Conservation (phyloP, 2,113 vertebrate genomes). For the Oplegnathus fasciatus region DNA sequence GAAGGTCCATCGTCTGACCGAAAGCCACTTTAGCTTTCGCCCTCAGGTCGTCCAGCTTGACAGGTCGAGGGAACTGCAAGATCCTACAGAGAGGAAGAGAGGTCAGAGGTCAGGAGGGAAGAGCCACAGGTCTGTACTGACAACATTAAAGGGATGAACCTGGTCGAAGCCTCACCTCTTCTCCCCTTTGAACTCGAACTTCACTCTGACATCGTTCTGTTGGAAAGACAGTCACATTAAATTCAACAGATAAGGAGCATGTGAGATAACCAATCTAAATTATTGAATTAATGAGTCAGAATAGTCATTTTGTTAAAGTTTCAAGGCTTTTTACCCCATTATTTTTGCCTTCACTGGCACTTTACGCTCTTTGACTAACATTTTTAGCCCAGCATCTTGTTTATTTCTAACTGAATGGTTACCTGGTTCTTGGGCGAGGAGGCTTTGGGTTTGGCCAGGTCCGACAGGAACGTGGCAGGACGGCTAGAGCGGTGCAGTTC, state of each 20-base stretch:
- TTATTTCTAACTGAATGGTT: constrained; percentile 1
- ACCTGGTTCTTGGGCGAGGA: constrained; percentile 98
- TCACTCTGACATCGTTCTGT: constrained; percentile 97
- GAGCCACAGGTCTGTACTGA: background rate
- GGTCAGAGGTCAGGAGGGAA: constrained; percentile 29
- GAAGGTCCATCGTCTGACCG: constrained; percentile 96
- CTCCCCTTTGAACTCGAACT: constrained; percentile 99
- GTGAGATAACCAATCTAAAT: background rate
- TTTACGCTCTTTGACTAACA: no score
- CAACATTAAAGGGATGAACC: background rate
- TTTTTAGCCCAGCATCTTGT: background rate
- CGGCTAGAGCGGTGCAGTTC: constrained; percentile 96
- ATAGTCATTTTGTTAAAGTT: background rate
- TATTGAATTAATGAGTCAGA: background rate
- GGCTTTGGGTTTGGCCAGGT: constrained; percentile 91
- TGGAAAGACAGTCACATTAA: constrained; percentile 42
- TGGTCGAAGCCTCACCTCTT: constrained; percentile 89
- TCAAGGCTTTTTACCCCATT: no score
- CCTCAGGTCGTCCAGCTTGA: constrained; percentile 94
- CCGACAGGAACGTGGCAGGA: constrained; percentile 90
- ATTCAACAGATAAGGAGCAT: background rate
- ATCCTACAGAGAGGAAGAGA: constrained; percentile 85
- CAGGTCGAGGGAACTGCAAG: constrained; percentile 94
- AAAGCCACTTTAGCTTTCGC: constrained; percentile 96
- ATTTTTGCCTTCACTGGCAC: no score